Conservation (phyloP, 2,113 vertebrate genomes). For the Gopherus evgoodei region DNA sequence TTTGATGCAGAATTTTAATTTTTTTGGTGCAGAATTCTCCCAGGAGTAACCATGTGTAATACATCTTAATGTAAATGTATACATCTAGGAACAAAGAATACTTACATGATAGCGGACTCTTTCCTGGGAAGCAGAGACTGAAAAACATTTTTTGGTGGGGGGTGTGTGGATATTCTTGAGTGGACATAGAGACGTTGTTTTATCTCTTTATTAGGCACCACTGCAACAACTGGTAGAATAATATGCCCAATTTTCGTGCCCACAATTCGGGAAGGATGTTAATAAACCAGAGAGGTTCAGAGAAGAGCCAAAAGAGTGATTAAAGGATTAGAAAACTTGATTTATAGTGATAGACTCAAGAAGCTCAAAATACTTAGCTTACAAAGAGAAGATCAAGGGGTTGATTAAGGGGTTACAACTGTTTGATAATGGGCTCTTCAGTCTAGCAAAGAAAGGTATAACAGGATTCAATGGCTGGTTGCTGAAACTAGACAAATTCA, state of each 20-base stretch:
- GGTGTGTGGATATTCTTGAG: not conserved
- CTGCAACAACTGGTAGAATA: not conserved
- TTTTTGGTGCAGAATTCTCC: too few relatives aligned
- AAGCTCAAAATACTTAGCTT: not conserved
- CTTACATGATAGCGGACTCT: not conserved
- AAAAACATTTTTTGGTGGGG: not conserved
- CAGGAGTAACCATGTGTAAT: not conserved
- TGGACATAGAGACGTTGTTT: not conserved
- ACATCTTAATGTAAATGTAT: not conserved
- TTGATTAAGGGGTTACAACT: not conserved
- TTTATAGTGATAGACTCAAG: not conserved
- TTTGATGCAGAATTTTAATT: too few relatives aligned
- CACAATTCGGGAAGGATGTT: not conserved
- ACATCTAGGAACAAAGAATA: not conserved
- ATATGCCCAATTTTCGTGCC: not conserved
- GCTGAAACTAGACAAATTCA: not conserved
- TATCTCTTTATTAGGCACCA: not conserved
- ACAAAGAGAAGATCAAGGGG: not conserved
- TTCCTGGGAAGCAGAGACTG: not conserved
- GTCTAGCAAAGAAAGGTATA: not conserved
- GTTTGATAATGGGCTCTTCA: not conserved
- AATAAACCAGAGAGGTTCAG: not conserved
- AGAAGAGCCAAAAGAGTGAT: not conserved
- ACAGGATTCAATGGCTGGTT: not conserved
- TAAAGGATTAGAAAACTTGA: not conserved